Percentiles rank a stretch among this genome's conserved stretches.
These are phyloP conservation scores for Nothocercus julius DNA, from an alignment of 2,113 vertebrate genomes.

Conservation along the genomic window DNA sequence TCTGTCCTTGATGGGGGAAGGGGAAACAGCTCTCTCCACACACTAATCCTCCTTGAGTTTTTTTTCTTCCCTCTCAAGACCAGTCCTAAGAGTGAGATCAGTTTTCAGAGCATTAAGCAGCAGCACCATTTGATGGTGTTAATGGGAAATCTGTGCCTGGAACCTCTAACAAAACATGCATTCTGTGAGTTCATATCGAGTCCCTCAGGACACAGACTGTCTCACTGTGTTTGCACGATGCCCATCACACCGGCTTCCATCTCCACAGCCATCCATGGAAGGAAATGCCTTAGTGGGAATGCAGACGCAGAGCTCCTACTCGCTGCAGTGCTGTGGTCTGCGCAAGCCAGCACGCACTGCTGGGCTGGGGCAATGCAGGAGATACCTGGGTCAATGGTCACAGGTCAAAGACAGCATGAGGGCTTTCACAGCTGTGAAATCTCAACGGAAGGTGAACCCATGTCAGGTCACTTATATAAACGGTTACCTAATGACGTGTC, in stretches of 20 bases:
- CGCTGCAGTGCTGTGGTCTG: accelerated
- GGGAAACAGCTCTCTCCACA: neutral
- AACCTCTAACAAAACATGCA: accelerated
- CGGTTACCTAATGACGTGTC: neutral
- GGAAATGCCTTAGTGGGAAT: neutral
- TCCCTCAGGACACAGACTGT: neutral
- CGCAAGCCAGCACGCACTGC: accelerated
- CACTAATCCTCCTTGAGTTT: neutral
- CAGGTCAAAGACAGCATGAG: neutral
- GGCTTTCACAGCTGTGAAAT: neutral
- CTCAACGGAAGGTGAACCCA: neutral
- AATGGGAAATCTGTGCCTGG: neutral
- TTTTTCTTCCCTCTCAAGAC: neutral
- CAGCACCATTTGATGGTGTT: neutral
- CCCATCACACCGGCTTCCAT: neutral
- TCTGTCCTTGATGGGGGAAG: neutral
- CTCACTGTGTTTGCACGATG: neutral
- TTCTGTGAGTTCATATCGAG: accelerated
- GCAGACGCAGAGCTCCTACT: neutral
- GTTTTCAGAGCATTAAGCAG: neutral
- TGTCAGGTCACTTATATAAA: neutral
- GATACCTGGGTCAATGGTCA: neutral
- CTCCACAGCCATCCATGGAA: neutral
- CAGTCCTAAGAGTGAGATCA: neutral
- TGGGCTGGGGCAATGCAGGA: neutral